Conservation (phyloP, 2,888 invertebrate species). For the Phortica okadai region DNA sequence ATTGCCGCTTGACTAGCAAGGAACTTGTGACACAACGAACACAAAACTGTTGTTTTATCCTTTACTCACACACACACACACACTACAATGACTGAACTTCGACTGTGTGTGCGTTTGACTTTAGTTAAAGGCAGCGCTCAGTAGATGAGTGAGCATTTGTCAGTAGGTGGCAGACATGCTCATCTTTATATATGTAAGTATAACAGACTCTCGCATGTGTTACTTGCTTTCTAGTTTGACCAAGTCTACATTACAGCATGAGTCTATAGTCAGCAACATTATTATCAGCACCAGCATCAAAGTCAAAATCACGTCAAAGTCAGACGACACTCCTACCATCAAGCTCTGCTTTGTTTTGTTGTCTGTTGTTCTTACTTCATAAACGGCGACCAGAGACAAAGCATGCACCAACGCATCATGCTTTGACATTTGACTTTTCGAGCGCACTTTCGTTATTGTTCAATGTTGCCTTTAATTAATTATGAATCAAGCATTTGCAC, state of each 20-base stretch:
- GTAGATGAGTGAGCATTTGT: neutral
- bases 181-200: neutral
- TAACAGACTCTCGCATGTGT: neutral
- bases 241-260: slow-evolving; percentile 27
- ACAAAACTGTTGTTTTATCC: too few species aligned
- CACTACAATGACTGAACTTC: too few species aligned
- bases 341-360: neutral
- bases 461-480: neutral
- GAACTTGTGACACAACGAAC: slow-evolving; percentile 53
- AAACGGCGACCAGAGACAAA: too few species aligned
- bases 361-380: neutral
- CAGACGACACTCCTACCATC: slow-evolving; percentile 38
- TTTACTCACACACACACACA: too few species aligned
- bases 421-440: slow-evolving; percentile 7
- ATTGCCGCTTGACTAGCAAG: slow-evolving; percentile 30
- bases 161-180: neutral
- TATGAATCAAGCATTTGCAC: neutral
- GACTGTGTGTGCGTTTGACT: too few species aligned
- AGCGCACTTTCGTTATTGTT: neutral
- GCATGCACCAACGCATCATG: neutral
- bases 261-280: neutral
- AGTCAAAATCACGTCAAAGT: slow-evolving; percentile 53
- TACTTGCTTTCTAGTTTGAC: neutral
- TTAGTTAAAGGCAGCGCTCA: neutral
- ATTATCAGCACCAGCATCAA: neutral